A percentile compares a stretch with the other conserved stretches of the same genome.
phyloP scores from a whole-genome alignment of 2,888 invertebrate genomes.

The Lycaena phlaeas region DNA sequence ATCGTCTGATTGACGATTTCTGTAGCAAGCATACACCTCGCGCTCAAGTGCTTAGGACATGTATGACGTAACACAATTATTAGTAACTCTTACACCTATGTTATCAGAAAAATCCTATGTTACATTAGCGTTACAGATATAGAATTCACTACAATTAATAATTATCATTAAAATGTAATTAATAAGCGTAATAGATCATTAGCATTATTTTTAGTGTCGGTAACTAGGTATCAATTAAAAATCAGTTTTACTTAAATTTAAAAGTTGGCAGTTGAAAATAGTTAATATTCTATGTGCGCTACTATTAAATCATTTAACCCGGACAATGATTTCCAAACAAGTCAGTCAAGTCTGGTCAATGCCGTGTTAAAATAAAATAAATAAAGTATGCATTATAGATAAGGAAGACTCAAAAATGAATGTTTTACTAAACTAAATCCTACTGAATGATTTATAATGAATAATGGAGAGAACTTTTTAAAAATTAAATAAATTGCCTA shows the following conservation, averaged over 20 bases:
- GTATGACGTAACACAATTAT: not conserved
- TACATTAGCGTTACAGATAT: conserved; percentile 61
- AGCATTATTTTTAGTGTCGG: conserved; percentile 50
- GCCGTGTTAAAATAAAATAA: too few relatives aligned
- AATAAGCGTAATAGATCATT: conserved; percentile 73
- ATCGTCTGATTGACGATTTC: too few relatives aligned
- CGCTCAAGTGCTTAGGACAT: too few relatives aligned
- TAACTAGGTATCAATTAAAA: conserved; percentile 18
- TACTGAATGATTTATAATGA: too few relatives aligned
- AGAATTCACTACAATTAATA: conserved; percentile 50
- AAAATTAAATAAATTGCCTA: too few relatives aligned
- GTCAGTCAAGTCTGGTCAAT: too few relatives aligned
- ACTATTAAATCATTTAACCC: not conserved
- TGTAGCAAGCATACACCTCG: too few relatives aligned
- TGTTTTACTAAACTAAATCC: too few relatives aligned
- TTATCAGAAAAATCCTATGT: conserved; percentile 7
- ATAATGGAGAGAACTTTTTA: too few relatives aligned
- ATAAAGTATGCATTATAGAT: too few relatives aligned
- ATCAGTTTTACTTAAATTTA: conserved; percentile 9
- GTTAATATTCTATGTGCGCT: not conserved
- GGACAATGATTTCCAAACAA: too few relatives aligned
- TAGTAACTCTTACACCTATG: conserved; percentile 21
- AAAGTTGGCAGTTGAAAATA: not conserved
- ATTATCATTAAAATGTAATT: conserved; percentile 48
- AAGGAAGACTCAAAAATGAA: too few relatives aligned